Evolutionary conservation across 1,140 invertebrate genomes (phyloP).

Genomic region (Meloidogyne exigua): DNA sequence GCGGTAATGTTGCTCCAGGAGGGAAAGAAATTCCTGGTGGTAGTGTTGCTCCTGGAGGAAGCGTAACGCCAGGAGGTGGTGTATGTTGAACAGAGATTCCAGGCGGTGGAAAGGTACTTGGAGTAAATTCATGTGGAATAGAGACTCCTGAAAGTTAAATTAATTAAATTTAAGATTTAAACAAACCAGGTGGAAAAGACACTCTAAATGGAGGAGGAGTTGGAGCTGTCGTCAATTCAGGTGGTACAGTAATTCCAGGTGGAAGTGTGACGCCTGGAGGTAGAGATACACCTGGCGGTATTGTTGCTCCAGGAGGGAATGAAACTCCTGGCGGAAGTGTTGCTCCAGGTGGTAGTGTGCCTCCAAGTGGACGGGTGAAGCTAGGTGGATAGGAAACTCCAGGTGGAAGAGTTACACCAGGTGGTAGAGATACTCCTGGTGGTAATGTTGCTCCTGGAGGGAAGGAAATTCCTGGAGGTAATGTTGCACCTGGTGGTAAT

Average conservation of each 20-base stretch:
- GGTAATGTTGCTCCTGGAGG: background rate
- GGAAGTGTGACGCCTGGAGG: background rate
- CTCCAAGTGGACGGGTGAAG: background rate
- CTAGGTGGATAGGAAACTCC: background rate
- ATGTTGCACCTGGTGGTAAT: background rate
- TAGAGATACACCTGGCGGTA: background rate
- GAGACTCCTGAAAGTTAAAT: too few species aligned
- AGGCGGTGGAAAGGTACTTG: too few species aligned
- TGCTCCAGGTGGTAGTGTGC: background rate
- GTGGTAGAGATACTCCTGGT: too few species aligned
- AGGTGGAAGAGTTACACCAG: slow-evolving; percentile 6
- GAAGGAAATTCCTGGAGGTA: background rate
- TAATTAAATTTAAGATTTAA: too few species aligned
- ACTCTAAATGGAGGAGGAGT: background rate
- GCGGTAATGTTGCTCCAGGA: background rate
- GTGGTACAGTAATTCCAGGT: background rate
- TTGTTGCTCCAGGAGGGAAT: background rate
- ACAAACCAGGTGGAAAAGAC: background rate
- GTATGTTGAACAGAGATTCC: background rate
- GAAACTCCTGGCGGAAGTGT: background rate
- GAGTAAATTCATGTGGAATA: background rate
- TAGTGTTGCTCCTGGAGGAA: background rate
- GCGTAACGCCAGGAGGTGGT: background rate
- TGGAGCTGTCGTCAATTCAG: background rate
- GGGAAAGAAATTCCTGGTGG: background rate